These are phyloP conservation scores for Polyommatus iphigenia DNA, from an alignment of 2,888 invertebrate genomes.

Conservation along the genomic window DNA sequence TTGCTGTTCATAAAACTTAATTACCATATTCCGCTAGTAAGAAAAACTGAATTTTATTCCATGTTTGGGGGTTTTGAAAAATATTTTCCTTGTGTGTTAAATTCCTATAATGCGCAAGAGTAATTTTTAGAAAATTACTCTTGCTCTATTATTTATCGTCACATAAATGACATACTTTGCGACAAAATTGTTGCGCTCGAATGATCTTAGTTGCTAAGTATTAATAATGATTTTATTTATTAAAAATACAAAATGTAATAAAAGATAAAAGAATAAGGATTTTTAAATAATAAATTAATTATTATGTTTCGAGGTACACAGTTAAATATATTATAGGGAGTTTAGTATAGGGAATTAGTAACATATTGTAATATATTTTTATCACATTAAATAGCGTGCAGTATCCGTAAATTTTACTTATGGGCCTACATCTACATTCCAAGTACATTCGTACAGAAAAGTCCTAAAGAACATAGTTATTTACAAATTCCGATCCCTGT, in stretches of 20 bases:
- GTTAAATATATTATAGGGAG: neutral
- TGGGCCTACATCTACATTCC: neutral
- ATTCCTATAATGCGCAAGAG: neutral
- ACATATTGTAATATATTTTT: constrained; percentile 8
- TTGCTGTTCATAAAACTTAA: neutral
- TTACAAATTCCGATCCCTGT: neutral
- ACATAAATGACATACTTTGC: neutral
- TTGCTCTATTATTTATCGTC: neutral
- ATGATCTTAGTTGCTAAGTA: too few relatives aligned
- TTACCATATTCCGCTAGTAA: neutral
- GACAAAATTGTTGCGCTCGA: neutral
- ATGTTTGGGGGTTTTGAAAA: neutral
- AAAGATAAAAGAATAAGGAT: too few relatives aligned
- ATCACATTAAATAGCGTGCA: neutral
- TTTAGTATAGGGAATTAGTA: neutral
- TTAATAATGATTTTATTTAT: neutral
- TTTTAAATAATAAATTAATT: too few relatives aligned
- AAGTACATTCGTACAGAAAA: neutral
- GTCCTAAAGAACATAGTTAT: neutral
- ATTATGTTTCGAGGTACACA: too few relatives aligned
- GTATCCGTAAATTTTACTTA: constrained; percentile 1
- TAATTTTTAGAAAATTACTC: too few relatives aligned
- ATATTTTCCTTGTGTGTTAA: neutral
- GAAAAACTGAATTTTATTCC: neutral
- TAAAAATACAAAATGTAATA: too few relatives aligned